Conservation (phyloP, 2,888 invertebrate species). For the Mallateleia sp. region DNA sequence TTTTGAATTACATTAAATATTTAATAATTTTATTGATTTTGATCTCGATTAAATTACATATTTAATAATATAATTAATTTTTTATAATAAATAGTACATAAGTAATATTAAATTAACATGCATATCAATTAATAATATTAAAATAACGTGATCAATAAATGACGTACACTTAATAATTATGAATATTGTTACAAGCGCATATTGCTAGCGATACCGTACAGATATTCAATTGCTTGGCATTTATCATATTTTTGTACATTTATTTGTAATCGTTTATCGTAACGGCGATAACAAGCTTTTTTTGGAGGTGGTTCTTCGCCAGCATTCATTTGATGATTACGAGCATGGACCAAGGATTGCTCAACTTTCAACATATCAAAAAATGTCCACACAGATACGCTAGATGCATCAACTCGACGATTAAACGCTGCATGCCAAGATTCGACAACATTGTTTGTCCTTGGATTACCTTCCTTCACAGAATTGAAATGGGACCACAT, state of each 20-base stretch:
- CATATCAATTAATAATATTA: no score
- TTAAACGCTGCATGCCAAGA: conserved; percentile 29
- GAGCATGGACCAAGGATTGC: background rate
- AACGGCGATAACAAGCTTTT: conserved; percentile 14
- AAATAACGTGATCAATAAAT: no score
- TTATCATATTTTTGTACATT: background rate
- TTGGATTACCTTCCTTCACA: background rate
- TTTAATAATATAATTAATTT: no score
- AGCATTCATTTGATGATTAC: background rate
- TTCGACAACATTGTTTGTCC: conserved; percentile 26
- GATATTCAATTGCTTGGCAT: background rate
- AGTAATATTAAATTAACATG: no score
- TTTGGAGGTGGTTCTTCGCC: conserved; percentile 14
- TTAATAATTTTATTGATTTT: no score
- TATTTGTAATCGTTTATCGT: background rate
- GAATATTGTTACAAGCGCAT: background rate
- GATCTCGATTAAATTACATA: no score
- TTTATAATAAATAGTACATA: no score
- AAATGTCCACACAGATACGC: conserved; percentile 15
- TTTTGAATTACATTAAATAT: no score
- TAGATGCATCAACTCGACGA: conserved; percentile 3
- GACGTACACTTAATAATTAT: no score
- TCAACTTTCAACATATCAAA: background rate
- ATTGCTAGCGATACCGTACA: background rate
- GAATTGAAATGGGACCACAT: conserved; percentile 24